A percentile compares a stretch with the other conserved stretches of the same genome.
Conservation (phyloP, 2,888 invertebrate genomes). For the Chrysodeixis includens region DNA sequence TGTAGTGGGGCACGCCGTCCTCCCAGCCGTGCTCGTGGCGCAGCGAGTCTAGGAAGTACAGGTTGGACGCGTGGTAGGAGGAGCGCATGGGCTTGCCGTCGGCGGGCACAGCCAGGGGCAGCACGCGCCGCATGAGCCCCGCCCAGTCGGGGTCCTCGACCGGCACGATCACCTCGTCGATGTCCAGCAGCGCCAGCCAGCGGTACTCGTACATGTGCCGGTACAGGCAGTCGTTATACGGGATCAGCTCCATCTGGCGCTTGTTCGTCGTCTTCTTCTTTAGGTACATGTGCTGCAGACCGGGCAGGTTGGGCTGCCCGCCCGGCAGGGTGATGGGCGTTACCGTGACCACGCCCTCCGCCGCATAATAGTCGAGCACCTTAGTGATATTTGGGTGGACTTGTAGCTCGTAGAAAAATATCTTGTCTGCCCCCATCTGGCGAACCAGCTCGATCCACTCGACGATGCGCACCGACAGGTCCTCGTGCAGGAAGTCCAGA, state of each 20-base stretch:
- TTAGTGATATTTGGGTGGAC: constrained; percentile 98
- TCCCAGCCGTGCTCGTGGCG: constrained; percentile 94
- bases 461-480: constrained; percentile 95
- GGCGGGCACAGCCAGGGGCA: constrained; percentile 90
- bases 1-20: constrained; percentile 94
- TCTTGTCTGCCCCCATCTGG: constrained; percentile 96
- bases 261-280: constrained; percentile 97
- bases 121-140: constrained; percentile 92
- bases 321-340: constrained; percentile 96
- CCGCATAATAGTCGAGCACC: constrained; percentile 92
- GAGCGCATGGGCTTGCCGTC: constrained; percentile 89
- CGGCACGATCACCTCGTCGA: constrained; percentile 98
- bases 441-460: constrained; percentile 98
- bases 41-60: constrained; percentile 97
- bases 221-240: constrained; percentile 98
- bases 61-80: constrained; percentile 96
- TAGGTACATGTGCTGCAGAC: constrained; percentile 96
- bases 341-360: constrained; percentile 91
- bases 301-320: constrained; percentile 96
- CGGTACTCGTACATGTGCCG: constrained; percentile 97
- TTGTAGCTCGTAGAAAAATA: constrained; percentile 96
- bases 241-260: constrained; percentile 97
- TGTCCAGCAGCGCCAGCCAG: constrained; percentile 96
- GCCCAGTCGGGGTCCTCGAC: constrained; percentile 93
- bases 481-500: constrained; percentile 97